These are phyloP conservation scores for Porphyrio hochstetteri DNA, from an alignment of 2,113 vertebrate species.

Conservation along the genomic window DNA sequence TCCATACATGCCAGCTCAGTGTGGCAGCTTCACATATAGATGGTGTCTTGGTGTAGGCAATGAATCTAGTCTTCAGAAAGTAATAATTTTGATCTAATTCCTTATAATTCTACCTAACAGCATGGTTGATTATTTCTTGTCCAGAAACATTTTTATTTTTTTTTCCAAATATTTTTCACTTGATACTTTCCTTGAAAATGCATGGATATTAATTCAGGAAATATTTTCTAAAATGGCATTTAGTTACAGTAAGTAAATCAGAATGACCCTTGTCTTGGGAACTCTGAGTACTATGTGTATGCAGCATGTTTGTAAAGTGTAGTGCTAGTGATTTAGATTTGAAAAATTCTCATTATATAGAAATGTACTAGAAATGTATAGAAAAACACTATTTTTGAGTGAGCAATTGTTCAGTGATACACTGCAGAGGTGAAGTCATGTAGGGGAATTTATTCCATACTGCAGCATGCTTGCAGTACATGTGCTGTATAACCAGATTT, in stretches of 20 bases:
- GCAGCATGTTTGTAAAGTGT: neutral
- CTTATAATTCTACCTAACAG: neutral
- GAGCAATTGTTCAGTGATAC: neutral
- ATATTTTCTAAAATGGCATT: neutral
- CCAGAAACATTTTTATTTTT: neutral
- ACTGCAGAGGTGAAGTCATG: neutral
- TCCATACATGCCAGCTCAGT: neutral
- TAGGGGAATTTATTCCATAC: neutral
- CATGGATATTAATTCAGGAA: neutral
- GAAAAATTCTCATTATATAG: neutral
- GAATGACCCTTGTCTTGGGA: neutral
- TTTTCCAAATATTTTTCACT: neutral
- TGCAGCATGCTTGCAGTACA: neutral
- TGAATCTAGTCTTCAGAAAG: neutral
- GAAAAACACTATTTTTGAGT: neutral
- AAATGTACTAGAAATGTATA: neutral
- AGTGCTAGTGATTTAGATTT: neutral
- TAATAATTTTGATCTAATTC: neutral
- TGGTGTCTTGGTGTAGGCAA: neutral
- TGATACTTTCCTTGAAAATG: neutral
- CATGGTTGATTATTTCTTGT: neutral
- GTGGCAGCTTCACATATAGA: neutral
- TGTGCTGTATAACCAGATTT: neutral
- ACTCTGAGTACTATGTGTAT: neutral
- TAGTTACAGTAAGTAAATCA: neutral